These are phyloP conservation scores for Liparis tanakae DNA, from an alignment of 2,797 vertebrate genomes.

Conservation along the genomic window DNA sequence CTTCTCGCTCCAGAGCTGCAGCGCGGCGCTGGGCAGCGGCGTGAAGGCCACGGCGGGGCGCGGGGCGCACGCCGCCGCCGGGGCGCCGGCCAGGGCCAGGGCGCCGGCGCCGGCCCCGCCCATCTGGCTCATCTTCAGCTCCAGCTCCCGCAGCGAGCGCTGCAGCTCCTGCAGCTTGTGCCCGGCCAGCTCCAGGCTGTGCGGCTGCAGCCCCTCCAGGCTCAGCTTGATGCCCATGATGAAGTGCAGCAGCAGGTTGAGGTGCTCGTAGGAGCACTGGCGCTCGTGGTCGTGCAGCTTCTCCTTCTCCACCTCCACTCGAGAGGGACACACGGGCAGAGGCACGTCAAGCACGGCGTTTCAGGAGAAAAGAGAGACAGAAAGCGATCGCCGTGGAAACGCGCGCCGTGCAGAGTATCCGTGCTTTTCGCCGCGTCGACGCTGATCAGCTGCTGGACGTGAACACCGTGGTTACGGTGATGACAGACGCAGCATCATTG, in stretches of 20 bases:
- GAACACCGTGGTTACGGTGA: no score
- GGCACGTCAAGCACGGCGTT: slow-evolving; percentile 3
- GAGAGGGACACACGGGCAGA: slow-evolving; percentile 33
- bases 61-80: slow-evolving; percentile 79
- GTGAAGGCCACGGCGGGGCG: slow-evolving; percentile 79
- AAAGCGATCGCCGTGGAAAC: slow-evolving; percentile 3
- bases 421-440: not conserved
- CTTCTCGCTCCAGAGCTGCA: slow-evolving; percentile 84
- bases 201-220: slow-evolving; percentile 86
- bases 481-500: no score
- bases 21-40: slow-evolving; percentile 77
- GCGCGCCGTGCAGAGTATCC: slow-evolving; percentile 25
- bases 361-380: not conserved
- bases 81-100: slow-evolving; percentile 29
- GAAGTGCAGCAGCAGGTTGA: slow-evolving; percentile 90
- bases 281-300: slow-evolving; percentile 90
- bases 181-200: slow-evolving; percentile 84
- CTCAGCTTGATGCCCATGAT: slow-evolving; percentile 89
- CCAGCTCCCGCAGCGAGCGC: slow-evolving; percentile 84
- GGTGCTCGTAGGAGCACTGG: slow-evolving; percentile 88
- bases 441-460: slow-evolving; percentile 7
- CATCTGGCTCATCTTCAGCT: slow-evolving; percentile 84
- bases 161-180: slow-evolving; percentile 85
- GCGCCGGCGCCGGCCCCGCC: slow-evolving; percentile 51
- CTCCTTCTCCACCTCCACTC: slow-evolving; percentile 90